Percentiles rank a stretch among this genome's conserved stretches.
phyloP scores from a whole-genome alignment of 2,797 vertebrate genomes.

The Labroides dimidiatus region DNA sequence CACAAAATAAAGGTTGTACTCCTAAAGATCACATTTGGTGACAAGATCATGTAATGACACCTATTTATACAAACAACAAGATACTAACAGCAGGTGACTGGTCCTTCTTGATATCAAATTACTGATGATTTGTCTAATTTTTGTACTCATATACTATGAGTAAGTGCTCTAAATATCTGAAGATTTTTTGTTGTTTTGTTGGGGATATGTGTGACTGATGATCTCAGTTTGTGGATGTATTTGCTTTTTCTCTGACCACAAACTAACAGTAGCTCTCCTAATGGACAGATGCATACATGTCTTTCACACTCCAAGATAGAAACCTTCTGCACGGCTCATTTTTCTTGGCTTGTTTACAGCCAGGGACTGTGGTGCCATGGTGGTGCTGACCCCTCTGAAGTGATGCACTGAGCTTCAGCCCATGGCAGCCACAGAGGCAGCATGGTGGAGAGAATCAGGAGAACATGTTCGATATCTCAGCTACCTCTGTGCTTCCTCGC shows the following conservation, averaged over 20 bases:
- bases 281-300: neutral
- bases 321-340: neutral
- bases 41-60: no score
- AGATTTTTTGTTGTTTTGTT: no score
- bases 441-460: conserved; percentile 28
- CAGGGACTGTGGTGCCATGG: conserved; percentile 7
- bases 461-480: conserved; percentile 39
- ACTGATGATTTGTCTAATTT: no score
- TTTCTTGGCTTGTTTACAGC: conserved; percentile 14
- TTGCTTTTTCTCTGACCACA: neutral
- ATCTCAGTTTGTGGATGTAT: neutral
- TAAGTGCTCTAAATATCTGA: no score
- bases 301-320: conserved; percentile 6
- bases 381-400: conserved; percentile 43
- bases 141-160: no score
- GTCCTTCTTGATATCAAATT: no score
- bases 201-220: neutral
- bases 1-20: no score
- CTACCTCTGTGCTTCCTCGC: conserved; percentile 28
- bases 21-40: no score
- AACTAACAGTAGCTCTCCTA: neutral
- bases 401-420: conserved; percentile 37
- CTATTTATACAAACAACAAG: no score
- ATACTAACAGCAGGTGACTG: no score
- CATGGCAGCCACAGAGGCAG: conserved; percentile 36